A percentile compares a stretch with the other conserved stretches of the same genome.
These are phyloP conservation scores for Mus musculus DNA, from an alignment of 2,113 vertebrate genomes.

Conservation along the genomic window DNA sequence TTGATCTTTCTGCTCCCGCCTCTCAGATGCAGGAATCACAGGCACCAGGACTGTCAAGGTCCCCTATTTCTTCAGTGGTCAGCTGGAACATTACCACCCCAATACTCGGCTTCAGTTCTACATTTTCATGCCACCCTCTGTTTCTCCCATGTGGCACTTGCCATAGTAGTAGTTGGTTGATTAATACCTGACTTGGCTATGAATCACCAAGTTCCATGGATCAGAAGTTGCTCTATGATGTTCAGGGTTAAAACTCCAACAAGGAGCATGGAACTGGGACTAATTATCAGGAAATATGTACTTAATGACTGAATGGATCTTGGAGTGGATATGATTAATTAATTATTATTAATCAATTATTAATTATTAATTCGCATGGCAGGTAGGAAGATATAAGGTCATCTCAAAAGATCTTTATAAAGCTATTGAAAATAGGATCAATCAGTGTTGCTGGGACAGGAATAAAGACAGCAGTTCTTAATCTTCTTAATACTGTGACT, in stretches of 20 bases:
- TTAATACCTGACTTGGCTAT: neutral
- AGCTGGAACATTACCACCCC: neutral
- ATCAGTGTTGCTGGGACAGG: no score
- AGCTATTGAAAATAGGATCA: neutral
- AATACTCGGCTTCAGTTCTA: no score
- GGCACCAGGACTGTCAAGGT: neutral
- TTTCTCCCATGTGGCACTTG: neutral
- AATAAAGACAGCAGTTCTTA: neutral
- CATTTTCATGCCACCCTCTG: neutral
- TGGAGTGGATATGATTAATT: neutral
- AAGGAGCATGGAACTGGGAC: neutral
- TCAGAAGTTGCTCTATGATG: neutral
- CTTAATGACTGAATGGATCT: slow-evolving; percentile 19
- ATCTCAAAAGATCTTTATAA: neutral
- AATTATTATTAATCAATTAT: neutral
- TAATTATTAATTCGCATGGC: neutral
- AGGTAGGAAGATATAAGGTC: neutral
- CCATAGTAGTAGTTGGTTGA: neutral
- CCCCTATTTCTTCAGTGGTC: neutral
- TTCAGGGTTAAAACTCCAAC: neutral
- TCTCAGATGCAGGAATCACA: neutral
- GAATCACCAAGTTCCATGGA: neutral
- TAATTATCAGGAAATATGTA: neutral
- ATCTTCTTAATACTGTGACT: neutral
- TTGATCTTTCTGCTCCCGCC: neutral